Evolutionary conservation across 2,113 vertebrate species (phyloP).

Genomic region (Arenaria interpres): DNA sequence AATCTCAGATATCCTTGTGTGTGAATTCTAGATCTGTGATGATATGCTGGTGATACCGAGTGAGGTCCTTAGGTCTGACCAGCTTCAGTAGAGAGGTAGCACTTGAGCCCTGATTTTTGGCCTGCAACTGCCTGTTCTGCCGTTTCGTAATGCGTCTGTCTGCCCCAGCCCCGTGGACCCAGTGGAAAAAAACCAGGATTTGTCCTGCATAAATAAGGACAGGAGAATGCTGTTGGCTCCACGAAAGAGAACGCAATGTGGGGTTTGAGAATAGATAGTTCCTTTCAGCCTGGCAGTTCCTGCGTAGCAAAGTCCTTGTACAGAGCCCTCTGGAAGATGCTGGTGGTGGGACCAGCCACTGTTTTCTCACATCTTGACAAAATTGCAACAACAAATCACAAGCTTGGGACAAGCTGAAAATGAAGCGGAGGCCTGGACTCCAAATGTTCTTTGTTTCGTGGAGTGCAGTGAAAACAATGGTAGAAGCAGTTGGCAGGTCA

Average conservation of each 20-base stretch:
- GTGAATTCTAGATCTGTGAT: neutral
- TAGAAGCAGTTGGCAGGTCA: neutral
- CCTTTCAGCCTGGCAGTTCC: neutral
- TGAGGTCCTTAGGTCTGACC: neutral
- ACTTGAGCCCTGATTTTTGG: neutral
- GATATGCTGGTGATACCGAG: neutral
- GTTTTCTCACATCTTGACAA: neutral
- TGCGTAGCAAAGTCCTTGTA: neutral
- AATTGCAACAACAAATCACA: neutral
- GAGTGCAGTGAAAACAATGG: conserved; percentile 16
- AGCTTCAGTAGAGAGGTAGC: neutral
- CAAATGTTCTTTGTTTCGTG: conserved; percentile 29
- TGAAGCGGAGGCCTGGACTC: neutral
- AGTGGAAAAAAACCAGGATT: neutral
- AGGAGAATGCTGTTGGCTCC: neutral
- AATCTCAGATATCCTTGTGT: neutral
- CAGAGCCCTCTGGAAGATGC: neutral
- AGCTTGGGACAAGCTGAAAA: conserved; percentile 14
- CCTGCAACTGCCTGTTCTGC: neutral
- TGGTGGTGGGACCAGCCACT: neutral
- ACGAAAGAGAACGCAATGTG: neutral
- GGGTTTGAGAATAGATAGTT: neutral
- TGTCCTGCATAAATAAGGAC: neutral
- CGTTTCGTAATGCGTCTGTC: neutral
- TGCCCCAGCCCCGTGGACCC: neutral